Base-by-base conservation (phyloP, 1,140 invertebrate genomes). In the Leptopilina clavipes region DNA sequence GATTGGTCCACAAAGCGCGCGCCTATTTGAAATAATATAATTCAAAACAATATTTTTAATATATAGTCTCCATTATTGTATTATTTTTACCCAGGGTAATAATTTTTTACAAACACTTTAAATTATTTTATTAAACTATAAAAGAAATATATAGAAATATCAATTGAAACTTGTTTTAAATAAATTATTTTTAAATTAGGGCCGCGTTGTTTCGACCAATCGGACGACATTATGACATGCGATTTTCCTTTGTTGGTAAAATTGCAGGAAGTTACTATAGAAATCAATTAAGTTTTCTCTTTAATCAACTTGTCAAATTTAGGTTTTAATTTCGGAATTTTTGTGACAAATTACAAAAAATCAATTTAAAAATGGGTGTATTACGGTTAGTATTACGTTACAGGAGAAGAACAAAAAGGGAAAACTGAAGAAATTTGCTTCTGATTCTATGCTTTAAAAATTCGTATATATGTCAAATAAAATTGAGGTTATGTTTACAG, bases 401-500 rank as follows among this genome's bases (percentile, higher is more conserved):
- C n/a, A 9, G 18, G 6, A 70, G 25, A 17, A 22, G 19, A n/a
- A 73, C 45, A 18, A 25, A 45, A 56, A 10, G 25, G 12, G 37
- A 72, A 6, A 48, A 6, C 2, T 48, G 10, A 73, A 18, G 22
- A 14, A 56, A 54, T 73, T 37, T 54, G 19, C 9, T 8, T 48
- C 37, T 22, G 31, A 72, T 65, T 54, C 71, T 19, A 71, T 54
- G 14, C 10, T 17, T 43, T 14, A 31, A 31, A 40, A 3, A n/a
- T n/a, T n/a, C n/a, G n/a, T 22, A 31, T 37, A 14, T 1, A 25
- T 14, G 52, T 65, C 9, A n/a, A 22, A 48, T 45, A 37, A 71
- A 40, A 70, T 5, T 40, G 72, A 78, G 76, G 76, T 83, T 77
- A 82, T 74, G 76, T 81, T 82, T 37, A 22, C 73, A 90, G 88